phyloP scores from a whole-genome alignment of 2,797 vertebrate species.

The Betta splendens region DNA sequence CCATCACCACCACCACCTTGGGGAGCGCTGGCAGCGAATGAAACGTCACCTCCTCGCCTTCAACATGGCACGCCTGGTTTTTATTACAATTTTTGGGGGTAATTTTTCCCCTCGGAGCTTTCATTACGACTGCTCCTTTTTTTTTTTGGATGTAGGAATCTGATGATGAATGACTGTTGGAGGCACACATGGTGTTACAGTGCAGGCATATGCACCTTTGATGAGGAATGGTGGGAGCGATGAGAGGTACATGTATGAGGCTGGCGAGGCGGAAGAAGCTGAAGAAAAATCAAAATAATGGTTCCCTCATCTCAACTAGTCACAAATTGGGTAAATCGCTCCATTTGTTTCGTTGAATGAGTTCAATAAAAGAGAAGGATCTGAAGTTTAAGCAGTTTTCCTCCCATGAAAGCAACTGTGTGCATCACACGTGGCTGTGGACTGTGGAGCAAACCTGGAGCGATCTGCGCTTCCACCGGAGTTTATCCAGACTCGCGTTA shows the following conservation, averaged over 20 bases:
- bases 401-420: constrained; percentile 2
- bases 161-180: constrained; percentile 73
- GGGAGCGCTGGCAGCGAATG: constrained; percentile 69
- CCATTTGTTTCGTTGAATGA: constrained; percentile 50
- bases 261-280: constrained; percentile 35
- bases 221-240: constrained; percentile 43
- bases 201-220: constrained; percentile 51
- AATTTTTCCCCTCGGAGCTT: constrained; percentile 60
- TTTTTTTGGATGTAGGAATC: constrained; percentile 63
- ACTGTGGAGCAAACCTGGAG: constrained; percentile 5
- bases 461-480: constrained; percentile 19
- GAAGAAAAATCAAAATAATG: constrained; percentile 28
- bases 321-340: constrained; percentile 38
- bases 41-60: constrained; percentile 68
- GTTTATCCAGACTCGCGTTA: constrained; percentile 15
- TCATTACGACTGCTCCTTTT: constrained; percentile 69
- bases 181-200: constrained; percentile 53
- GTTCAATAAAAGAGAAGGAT: constrained; percentile 33
- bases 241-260: constrained; percentile 28
- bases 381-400: constrained; percentile 26
- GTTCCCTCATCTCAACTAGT: constrained; percentile 44
- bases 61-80: constrained; percentile 79
- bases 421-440: constrained; percentile 23
- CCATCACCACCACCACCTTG: constrained; percentile 45
- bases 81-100: constrained; percentile 82